Evolutionary conservation across 2,113 vertebrate species (phyloP), one percentile per base, ranked within the genome.

Genomic region (Chaetura pelagica): DNA sequence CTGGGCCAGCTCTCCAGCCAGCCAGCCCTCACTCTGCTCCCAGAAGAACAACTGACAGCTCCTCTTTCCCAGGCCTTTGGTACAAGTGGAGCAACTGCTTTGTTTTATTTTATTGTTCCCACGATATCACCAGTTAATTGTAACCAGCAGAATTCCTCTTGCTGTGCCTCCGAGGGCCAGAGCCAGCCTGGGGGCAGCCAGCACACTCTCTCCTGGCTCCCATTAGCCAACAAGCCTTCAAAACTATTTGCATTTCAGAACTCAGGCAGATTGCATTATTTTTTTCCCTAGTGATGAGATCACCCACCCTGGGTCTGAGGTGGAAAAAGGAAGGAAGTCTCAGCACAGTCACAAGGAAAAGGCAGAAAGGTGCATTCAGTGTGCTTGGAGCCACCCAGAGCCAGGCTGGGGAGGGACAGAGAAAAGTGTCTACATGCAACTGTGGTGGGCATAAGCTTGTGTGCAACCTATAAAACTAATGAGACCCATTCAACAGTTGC

Each of bases 41-140:
- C 34, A 3, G 38, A 71, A 63, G 15, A 89, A 76, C 0, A 0
- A 18, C 55, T 75, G 73, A 68, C 76, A 78, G 6, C 49, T 77
- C n/a, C 6, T 73, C 61, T 42, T 90, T 94, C 87, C 93, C 91
- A 96, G 74, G 77, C 79, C 74, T 93, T 90, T 40, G 87, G 57
- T 85, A 79, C 3, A 4, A 96, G 89, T 7, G 55, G 57, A 91
- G 63, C 44, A 59, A 68, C 2, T 0, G 3, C 69, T 91, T 40
- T n/a, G 7, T 26, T 89, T 83, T 87, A 40, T 66, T 59, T 71
- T 55, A 15, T 66, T 46, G 72, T 52, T 96, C 85, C 92, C 93
- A 90, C 72, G 82, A 62, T 87, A 94, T 63, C 83, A 66, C 3
- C 46, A 81, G 77, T 89, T 92, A 96, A 95, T 87, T 94, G 90